Evolutionary conservation across 2,113 vertebrate genomes (phyloP), one percentile per base, ranked within the genome.

Genomic region (Pipra filicauda): DNA sequence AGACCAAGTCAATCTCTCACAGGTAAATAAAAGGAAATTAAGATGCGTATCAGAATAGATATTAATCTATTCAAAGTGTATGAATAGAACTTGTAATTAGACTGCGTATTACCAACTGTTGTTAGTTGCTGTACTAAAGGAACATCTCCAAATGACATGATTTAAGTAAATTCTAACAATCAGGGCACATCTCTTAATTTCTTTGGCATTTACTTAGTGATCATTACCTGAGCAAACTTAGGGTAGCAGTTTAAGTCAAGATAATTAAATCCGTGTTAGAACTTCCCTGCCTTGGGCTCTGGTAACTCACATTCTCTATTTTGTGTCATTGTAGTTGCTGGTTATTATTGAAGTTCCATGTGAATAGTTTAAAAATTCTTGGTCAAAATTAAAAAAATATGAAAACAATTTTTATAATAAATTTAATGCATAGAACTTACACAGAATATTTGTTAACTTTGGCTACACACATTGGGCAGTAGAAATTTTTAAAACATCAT

Each of bases 11-110:
- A 86, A 11, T 91, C 44, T 94, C 64, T 91, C 78, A 35, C 33
- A 89, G 77, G 76, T 96, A 94, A 96, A 81, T 94, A 93, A 77
- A 43, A 65, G 73, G 62, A 93, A 93, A 97, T 96, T 27, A 94
- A 93, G 95, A 95, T 92, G 72, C 14, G 4, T 80, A 67, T 88
- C 78, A 77, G 82, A 75, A 69, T 71, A 93, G 75, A 90, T 80
- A 83, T 15, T 94, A 6, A 86, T 83, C 76, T 93, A 24, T 83
- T 92, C 28, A 12, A 62, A 85, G n/a, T 76, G 39, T 88, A 28
- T 64, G 44, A 82, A 43, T 87, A 77, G 43, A 89, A 41, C 48
- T 78, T 77, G 12, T 37, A 93, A 91, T 94, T 85, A 91, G 66
- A 57, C 7, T 87, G 69, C 55, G 4, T 85, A 49, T 70, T 83